Evolutionary conservation across 2,888 invertebrate species (phyloP).

Genomic region (Rhyacophila evoluta): DNA sequence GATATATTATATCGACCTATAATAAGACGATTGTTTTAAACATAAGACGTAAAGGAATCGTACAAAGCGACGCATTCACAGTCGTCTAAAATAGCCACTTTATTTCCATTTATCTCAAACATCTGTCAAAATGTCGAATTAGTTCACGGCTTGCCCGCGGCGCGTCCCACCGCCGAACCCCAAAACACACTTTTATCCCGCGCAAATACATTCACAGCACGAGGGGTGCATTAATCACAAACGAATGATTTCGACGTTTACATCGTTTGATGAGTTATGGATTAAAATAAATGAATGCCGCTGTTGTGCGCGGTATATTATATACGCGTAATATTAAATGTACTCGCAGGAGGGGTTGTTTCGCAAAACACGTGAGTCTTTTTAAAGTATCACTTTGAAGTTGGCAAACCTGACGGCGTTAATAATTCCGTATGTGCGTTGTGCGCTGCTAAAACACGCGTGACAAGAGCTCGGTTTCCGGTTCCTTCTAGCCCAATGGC

Average conservation of each 20-base stretch:
- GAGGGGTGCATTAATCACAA: slow-evolving; percentile 76
- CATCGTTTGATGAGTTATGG: slow-evolving; percentile 55
- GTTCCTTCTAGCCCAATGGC: slow-evolving; percentile 35
- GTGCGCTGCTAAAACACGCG: slow-evolving; percentile 30
- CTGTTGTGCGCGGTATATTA: slow-evolving; percentile 2
- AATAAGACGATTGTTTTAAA: too few species aligned
- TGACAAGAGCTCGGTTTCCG: slow-evolving; percentile 27
- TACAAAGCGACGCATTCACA: neutral
- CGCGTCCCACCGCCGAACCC: neutral
- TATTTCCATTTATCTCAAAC: neutral
- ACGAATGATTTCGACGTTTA: slow-evolving; percentile 72
- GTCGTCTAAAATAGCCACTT: slow-evolving; percentile 6
- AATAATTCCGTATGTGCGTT: slow-evolving; percentile 36
- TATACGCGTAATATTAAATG: slow-evolving; percentile 32
- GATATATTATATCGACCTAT: too few species aligned
- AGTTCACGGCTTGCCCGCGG: neutral
- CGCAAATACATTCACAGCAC: slow-evolving; percentile 26
- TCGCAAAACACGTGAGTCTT: slow-evolving; percentile 28
- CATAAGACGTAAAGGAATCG: neutral
- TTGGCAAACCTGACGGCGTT: slow-evolving; percentile 29
- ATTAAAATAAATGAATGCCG: slow-evolving; percentile 55
- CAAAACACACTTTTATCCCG: neutral
- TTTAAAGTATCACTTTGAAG: slow-evolving; percentile 48
- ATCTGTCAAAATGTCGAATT: slow-evolving; percentile 22
- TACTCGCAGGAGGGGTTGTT: slow-evolving; percentile 30